Base-by-base conservation (phyloP, 1,140 invertebrate species). In the Orchesella cincta region DNA sequence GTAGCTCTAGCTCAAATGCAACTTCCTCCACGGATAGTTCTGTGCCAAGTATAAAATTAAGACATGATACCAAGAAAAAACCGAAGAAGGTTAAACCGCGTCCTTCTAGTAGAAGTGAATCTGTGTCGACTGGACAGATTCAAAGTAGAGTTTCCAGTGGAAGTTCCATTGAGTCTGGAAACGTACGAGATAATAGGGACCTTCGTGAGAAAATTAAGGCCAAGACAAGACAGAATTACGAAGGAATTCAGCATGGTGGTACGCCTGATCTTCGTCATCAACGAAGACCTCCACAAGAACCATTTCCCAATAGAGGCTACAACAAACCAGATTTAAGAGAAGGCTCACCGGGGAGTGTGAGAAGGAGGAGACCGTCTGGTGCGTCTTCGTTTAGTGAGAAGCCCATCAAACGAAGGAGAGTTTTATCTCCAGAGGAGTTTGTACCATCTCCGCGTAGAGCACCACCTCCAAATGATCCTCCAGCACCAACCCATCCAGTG, bases 31-130 rank as follows among this genome's bases (percentile, higher is more conserved):
- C 77, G 3, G 77, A 78, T 16, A 81, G 80, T 74, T 79, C 78
- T 39, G 78, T 76, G 33, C 80, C 80, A 12, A 79, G 78, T 76
- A 73, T 81, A n/a, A 79, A 81, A 29, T 36, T 81, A 16, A 79
- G 70, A 72, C 77, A 73, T 23, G 75, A 64, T 28, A n/a, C n/a
- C n/a, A 80, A 76, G 70, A 71, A 78, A 67, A 52, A 67, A 33
- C 3, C 26, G 29, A 67, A 67, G 62, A 67, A 67, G 23, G 12
- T 33, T 12, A 67, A 67, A 33, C n/a, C n/a, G n/a, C 12, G 62
- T 26, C 62, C 62, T 29, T 67, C 62, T 29, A 67, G 62, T 33
- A 67, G 33, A 67, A 31, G 28, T 29, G 62, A 67, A n/a, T 67
- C 62, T 5, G 62, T 67, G n/a, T 67, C 62, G 8, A 67, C 62